phyloP scores from a whole-genome alignment of 2,888 invertebrate species.

The Tipula confusa region DNA sequence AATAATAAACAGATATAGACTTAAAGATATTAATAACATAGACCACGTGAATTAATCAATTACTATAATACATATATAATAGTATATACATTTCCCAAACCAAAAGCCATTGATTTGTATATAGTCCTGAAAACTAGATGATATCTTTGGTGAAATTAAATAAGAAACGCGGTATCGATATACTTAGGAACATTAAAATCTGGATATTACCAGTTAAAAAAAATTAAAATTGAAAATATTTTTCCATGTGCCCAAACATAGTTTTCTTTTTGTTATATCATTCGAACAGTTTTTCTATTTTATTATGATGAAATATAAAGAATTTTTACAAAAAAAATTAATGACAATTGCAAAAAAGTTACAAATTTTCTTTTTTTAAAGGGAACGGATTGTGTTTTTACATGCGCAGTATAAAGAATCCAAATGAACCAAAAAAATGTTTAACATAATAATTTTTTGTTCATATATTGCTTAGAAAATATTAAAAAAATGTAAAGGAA shows the following conservation, averaged over 20 bases:
- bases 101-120: neutral
- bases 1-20: neutral
- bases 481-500: neutral
- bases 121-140: too few species aligned
- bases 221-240: too few species aligned
- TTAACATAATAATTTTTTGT: neutral
- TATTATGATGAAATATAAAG: neutral
- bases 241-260: too few species aligned
- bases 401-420: neutral
- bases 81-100: too few species aligned
- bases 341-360: constrained; percentile 17
- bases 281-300: neutral
- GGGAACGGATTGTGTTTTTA: neutral
- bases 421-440: neutral
- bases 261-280: neutral
- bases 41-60: neutral
- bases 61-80: too few species aligned
- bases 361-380: neutral
- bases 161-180: too few species aligned
- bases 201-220: too few species aligned
- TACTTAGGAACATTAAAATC: too few species aligned
- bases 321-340: neutral
- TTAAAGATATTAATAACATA: neutral
- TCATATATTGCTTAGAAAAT: neutral
- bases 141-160: too few species aligned